These are phyloP conservation scores for Moxostoma hubbsi DNA, from an alignment of 2,797 vertebrate genomes.

Conservation along the genomic window DNA sequence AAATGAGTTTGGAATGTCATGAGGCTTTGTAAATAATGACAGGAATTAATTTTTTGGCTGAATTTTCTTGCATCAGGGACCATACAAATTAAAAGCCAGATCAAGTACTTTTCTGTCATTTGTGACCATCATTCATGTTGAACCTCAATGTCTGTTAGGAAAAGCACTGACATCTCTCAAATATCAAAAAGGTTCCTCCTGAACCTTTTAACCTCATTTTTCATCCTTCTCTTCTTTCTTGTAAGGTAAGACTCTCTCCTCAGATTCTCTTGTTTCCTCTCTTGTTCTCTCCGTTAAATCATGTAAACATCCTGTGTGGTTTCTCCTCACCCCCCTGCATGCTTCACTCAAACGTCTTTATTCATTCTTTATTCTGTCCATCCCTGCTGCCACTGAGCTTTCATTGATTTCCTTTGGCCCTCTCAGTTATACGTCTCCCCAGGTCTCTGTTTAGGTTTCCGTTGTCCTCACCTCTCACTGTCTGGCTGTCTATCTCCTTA, in stretches of 20 bases:
- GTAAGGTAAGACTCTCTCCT: slow-evolving; percentile 48
- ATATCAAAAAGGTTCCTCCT: slow-evolving; percentile 30
- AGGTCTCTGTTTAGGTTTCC: slow-evolving; percentile 1
- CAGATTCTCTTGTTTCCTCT: slow-evolving; percentile 49
- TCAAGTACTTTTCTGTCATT: not conserved
- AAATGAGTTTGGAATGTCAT: too few species aligned
- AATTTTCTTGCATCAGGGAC: not conserved
- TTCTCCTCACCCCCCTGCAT: slow-evolving; percentile 30
- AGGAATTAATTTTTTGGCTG: not conserved
- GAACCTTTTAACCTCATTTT: slow-evolving; percentile 33
- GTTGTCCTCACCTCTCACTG: slow-evolving; percentile 57
- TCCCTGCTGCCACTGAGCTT: slow-evolving; percentile 1
- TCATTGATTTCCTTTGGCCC: slow-evolving; percentile 31
- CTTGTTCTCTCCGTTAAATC: slow-evolving; percentile 39
- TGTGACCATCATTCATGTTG: not conserved
- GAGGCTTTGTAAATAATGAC: not conserved
- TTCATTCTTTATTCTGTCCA: slow-evolving; percentile 13
- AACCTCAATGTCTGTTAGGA: not conserved
- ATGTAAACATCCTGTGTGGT: slow-evolving; percentile 35
- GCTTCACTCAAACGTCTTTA: slow-evolving; percentile 17
- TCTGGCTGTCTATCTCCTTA: slow-evolving; percentile 47
- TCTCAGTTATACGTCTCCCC: not conserved
- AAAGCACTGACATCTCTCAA: not conserved
- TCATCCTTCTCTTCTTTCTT: slow-evolving; percentile 37
- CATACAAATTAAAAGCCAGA: not conserved